phyloP scores from a whole-genome alignment of 2,797 vertebrate species.

The Xyrichtys novacula region DNA sequence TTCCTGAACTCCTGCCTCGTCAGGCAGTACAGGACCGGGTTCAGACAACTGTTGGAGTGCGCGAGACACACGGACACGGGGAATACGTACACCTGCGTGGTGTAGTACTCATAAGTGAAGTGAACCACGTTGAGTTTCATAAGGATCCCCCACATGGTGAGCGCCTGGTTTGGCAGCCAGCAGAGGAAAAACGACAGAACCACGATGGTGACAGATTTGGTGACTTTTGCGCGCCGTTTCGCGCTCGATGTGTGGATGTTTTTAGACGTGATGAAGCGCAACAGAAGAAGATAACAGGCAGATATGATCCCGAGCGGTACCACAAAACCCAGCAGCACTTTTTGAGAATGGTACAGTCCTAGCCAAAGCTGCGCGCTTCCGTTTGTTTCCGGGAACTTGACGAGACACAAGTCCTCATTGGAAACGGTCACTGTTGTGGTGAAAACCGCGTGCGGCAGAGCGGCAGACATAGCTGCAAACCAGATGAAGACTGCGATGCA shows the following conservation, averaged over 20 bases:
- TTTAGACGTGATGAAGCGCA: slow-evolving; percentile 90
- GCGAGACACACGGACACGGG: slow-evolving; percentile 95
- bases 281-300: slow-evolving; percentile 90
- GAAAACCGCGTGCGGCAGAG: slow-evolving; percentile 92
- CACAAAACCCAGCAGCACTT: slow-evolving; percentile 93
- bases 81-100: slow-evolving; percentile 92
- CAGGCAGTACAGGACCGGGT: slow-evolving; percentile 95
- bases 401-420: slow-evolving; percentile 91
- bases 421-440: slow-evolving; percentile 91
- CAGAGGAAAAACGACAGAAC: slow-evolving; percentile 96
- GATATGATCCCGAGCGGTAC: slow-evolving; percentile 89
- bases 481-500: slow-evolving; percentile 88
- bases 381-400: slow-evolving; percentile 89
- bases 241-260: slow-evolving; percentile 86
- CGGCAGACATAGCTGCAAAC: slow-evolving; percentile 87
- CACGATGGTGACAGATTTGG: slow-evolving; percentile 94
- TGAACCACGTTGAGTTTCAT: slow-evolving; percentile 93
- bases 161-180: slow-evolving; percentile 97
- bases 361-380: slow-evolving; percentile 91
- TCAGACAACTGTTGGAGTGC: slow-evolving; percentile 97
- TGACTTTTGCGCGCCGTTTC: slow-evolving; percentile 92
- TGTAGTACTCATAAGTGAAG: slow-evolving; percentile 93
- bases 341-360: slow-evolving; percentile 94
- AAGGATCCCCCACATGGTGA: slow-evolving; percentile 94
- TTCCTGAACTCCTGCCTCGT: slow-evolving; percentile 96